Evolutionary conservation across 30 jellyfish, hydroid and myxozoan species (phyloP).

Genomic region (Rhopilema esculentum): DNA sequence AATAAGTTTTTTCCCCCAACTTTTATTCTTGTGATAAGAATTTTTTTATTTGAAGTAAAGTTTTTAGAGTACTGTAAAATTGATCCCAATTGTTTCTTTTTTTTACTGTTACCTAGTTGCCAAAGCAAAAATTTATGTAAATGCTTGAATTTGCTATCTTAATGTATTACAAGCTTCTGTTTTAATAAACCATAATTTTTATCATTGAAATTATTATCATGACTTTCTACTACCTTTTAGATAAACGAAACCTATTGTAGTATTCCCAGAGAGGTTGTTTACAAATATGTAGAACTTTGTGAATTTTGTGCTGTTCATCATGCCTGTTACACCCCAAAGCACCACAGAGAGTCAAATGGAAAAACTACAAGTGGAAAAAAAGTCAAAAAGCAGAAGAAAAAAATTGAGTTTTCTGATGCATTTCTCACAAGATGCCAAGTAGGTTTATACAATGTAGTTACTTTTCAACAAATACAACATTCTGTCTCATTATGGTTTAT

Average conservation of each 20-base stretch:
- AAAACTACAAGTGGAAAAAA: constrained; percentile 23
- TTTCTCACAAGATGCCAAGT: constrained; percentile 95
- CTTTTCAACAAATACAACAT: not conserved
- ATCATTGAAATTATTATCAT: too few relatives aligned
- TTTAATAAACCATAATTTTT: too few relatives aligned
- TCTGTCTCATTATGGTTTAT: not conserved
- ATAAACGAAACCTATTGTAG: constrained; percentile 91
- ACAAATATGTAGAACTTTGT: constrained; percentile 86
- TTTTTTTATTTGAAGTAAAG: too few relatives aligned
- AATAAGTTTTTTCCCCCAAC: too few relatives aligned
- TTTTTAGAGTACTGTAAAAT: too few relatives aligned
- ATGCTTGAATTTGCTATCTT: too few relatives aligned
- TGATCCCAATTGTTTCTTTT: too few relatives aligned
- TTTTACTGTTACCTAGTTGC: too few relatives aligned
- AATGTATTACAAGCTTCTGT: too few relatives aligned
- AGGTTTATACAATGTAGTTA: not conserved
- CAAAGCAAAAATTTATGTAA: too few relatives aligned
- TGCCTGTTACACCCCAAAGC: constrained; percentile 86
- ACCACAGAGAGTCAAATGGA: constrained; percentile 11
- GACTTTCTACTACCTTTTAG: constrained; percentile 22
- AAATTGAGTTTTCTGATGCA: constrained; percentile 63
- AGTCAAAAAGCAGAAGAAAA: constrained; percentile 28
- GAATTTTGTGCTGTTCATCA: constrained; percentile 79
- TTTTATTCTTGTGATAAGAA: too few relatives aligned
- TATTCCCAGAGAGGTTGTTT: constrained; percentile 93